These are phyloP conservation scores for Dissostichus mawsoni DNA, from an alignment of 2,113 vertebrate species.

Conservation along the genomic window DNA sequence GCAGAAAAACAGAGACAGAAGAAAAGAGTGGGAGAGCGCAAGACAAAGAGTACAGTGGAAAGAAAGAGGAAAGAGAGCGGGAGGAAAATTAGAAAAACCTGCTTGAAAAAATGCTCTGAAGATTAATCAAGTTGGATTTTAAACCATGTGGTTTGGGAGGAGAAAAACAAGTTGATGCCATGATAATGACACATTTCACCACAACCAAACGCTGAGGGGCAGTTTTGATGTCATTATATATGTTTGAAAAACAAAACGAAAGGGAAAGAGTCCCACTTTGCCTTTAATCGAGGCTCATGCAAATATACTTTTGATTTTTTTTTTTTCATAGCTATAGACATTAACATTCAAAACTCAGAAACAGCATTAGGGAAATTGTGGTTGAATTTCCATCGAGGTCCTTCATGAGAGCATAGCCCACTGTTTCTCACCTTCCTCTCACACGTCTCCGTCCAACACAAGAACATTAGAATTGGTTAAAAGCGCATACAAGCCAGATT, in stretches of 20 bases:
- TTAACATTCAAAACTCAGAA: conserved; percentile 45
- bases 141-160: conserved; percentile 39
- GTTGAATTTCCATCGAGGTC: conserved; percentile 42
- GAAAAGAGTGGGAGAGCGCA: neutral
- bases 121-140: conserved; percentile 40
- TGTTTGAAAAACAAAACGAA: conserved; percentile 44
- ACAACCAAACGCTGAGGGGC: conserved; percentile 19
- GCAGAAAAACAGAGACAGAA: conserved; percentile 27
- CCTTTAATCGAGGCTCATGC: conserved; percentile 65
- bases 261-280: conserved; percentile 39
- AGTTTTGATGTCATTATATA: conserved; percentile 47
- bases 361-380: conserved; percentile 58
- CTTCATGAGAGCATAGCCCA: conserved; percentile 42
- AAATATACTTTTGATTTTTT: too few relatives aligned
- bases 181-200: conserved; percentile 61
- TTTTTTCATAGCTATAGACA: neutral
- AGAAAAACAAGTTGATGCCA: conserved; percentile 23
- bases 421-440: conserved; percentile 48
- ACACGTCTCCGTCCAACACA: conserved; percentile 50
- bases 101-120: conserved; percentile 9
- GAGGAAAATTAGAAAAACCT: too few relatives aligned
- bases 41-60: too few relatives aligned
- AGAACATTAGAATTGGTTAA: conserved; percentile 70
- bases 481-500: conserved; percentile 71
- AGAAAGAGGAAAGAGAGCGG: too few relatives aligned